Conservation (phyloP, 1,140 invertebrate species). For the Bursaphelenchus mucronatus region DNA sequence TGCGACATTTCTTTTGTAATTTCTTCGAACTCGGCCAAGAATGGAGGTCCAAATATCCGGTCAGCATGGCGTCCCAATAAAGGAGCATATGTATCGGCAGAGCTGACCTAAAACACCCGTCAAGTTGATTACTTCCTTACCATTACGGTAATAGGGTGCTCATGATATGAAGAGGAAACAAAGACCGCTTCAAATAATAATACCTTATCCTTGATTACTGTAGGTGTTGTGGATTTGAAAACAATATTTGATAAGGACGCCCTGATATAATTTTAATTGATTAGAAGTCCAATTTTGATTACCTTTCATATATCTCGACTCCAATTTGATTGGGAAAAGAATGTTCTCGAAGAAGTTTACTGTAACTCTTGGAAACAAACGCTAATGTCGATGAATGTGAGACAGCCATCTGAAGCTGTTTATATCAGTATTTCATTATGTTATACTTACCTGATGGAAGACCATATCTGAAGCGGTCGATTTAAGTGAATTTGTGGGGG, state of each 20-base stretch:
- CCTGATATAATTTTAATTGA: background rate
- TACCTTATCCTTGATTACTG: slow-evolving; percentile 21
- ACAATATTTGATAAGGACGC: slow-evolving; percentile 19
- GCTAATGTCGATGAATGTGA: slow-evolving; percentile 21
- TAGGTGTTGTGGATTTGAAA: slow-evolving; percentile 23
- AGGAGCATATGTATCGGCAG: slow-evolving; percentile 40
- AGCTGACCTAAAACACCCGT: slow-evolving; percentile 66
- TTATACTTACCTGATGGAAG: slow-evolving; percentile 16
- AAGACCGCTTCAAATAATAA: slow-evolving; percentile 23
- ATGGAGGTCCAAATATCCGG: slow-evolving; percentile 28
- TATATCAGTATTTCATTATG: background rate
- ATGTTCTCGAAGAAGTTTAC: slow-evolving; percentile 11
- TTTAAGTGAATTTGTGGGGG: slow-evolving; percentile 9
- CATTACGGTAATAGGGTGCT: slow-evolving; percentile 27
- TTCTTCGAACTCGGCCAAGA: slow-evolving; percentile 40
- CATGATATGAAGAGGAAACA: slow-evolving; percentile 9
- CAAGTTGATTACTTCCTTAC: slow-evolving; percentile 29
- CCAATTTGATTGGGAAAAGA: slow-evolving; percentile 9
- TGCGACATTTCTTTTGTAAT: slow-evolving; percentile 24
- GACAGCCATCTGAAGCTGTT: slow-evolving; percentile 19
- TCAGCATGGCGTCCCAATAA: slow-evolving; percentile 35
- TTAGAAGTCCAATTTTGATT: background rate
- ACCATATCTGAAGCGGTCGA: slow-evolving; percentile 2
- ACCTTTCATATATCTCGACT: slow-evolving; percentile 21
- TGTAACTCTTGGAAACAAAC: slow-evolving; percentile 23